Percentiles rank a stretch among this genome's conserved stretches.
These are phyloP conservation scores for Germaria angustata DNA, from an alignment of 2,888 invertebrate species.

Conservation along the genomic window DNA sequence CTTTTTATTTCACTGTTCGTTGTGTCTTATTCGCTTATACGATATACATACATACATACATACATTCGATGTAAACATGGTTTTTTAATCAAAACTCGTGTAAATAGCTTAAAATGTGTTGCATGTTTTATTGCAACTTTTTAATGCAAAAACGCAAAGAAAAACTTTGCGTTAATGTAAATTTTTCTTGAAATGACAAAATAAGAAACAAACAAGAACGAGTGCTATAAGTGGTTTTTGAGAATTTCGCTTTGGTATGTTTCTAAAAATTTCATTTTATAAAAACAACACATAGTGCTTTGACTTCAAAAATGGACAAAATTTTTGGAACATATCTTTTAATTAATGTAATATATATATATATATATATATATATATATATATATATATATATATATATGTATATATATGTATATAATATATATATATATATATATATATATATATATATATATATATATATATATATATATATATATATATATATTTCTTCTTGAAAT, in stretches of 20 bases:
- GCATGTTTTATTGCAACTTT: slow-evolving; percentile 56
- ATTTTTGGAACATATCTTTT: no score
- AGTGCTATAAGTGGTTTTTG: neutral
- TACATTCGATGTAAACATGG: slow-evolving; percentile 58
- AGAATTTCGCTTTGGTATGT: neutral
- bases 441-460: no score
- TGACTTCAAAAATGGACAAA: no score
- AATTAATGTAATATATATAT: no score
- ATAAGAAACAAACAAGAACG: slow-evolving; percentile 7
- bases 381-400: no score
- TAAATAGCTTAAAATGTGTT: slow-evolving; percentile 47
- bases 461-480: no score
- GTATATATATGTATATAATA: no score
- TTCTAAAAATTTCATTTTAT: neutral
- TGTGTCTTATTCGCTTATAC: neutral
- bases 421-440: no score
- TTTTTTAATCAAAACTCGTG: slow-evolving; percentile 61
- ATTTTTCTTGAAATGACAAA: slow-evolving; percentile 6
- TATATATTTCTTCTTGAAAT: no score
- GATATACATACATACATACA: no score
- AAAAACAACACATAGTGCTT: no score
- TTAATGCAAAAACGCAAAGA: slow-evolving; percentile 27
- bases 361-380: no score
- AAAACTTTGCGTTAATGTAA: slow-evolving; percentile 61
- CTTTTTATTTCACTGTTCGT: neutral